Evolutionary conservation across 2,888 invertebrate species (phyloP), one percentile per base, ranked within the genome.

Genomic region (Rambutsinella grinnellia): DNA sequence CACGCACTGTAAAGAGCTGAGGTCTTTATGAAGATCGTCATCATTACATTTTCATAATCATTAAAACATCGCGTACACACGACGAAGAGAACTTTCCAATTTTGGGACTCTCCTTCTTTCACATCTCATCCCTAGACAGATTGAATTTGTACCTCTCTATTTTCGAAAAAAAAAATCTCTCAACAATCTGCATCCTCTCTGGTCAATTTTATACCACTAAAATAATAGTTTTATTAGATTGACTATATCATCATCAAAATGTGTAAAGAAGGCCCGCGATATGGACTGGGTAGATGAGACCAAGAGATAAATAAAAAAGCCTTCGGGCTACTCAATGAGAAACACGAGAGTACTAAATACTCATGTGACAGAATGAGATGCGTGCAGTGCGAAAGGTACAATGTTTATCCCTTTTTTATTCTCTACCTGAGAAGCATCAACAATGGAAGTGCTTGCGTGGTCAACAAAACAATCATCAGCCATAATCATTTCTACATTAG

Each of bases 161-260:
- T 74, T 63, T 70, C 61, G 67, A 74, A 66, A 61, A 53, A 53
- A 66, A 66, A 62, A 74, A 74, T 74, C 67, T 74, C 67, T 67
- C n/a, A n/a, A 36, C 5, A 36, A 36, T 36, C 5, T 36, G 36
- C 13, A 36, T 36, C 62, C 62, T 68, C 23, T 75, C 68, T 75
- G 75, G 67, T 74, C 67, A 68, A 75, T 49, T 67, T 75, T 75
- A 60, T 23, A 19, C 53, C 28, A 28, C 51, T 26, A 47, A 28
- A 44, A 47, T 27, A 27, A 49, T 46, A 61, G 2, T 24, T 47
- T 62, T 47, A n/a, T 26, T 51, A 49, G 6, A 17, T 49, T 49
- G 5, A 10, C 51, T 19, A 49, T 49, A 49, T 19, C 24, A 61
- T 46, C 24, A 57, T 47, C 56, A 66, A 66, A 66, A 65, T 54